Conservation (phyloP, 1,140 invertebrate species). For the Condylostylus longicornis region DNA sequence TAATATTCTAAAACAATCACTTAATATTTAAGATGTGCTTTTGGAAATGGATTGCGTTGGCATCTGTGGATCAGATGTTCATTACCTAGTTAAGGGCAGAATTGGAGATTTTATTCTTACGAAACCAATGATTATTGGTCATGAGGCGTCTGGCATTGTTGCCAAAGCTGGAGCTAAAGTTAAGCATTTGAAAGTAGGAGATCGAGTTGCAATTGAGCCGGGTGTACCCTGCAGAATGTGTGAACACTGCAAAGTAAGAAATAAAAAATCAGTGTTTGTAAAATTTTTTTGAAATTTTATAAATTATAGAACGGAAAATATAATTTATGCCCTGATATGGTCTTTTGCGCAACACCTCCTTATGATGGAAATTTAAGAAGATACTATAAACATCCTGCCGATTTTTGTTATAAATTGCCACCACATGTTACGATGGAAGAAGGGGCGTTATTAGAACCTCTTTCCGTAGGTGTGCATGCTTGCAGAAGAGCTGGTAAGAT, state of each 20-base stretch:
- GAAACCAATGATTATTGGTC: conserved; percentile 77
- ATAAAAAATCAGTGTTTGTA: no score
- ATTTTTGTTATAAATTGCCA: conserved; percentile 87
- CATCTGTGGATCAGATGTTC: conserved; percentile 93
- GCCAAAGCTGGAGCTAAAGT: conserved; percentile 53
- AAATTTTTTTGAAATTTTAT: not conserved
- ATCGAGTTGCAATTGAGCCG: conserved; percentile 86
- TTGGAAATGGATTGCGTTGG: conserved; percentile 78
- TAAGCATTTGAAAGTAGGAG: conserved; percentile 59
- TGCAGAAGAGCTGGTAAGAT: conserved; percentile 68
- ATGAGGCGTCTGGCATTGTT: conserved; percentile 66
- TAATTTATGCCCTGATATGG: conserved; percentile 74
- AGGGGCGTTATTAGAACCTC: conserved; percentile 81
- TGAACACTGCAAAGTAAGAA: conserved; percentile 59
- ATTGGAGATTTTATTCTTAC: conserved; percentile 72
- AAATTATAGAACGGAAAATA: conserved; percentile 54
- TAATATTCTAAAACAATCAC: no score
- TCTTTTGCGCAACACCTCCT: conserved; percentile 84
- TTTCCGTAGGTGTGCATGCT: conserved; percentile 88
- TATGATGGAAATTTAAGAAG: conserved; percentile 68
- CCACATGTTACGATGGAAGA: conserved; percentile 81
- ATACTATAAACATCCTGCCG: conserved; percentile 79
- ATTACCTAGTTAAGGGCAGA: conserved; percentile 68
- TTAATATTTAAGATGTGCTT: conserved; percentile 64
- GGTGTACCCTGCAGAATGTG: conserved; percentile 77